Base-by-base conservation (phyloP, 2,888 invertebrate genomes). In the Caradrina kadenii region DNA sequence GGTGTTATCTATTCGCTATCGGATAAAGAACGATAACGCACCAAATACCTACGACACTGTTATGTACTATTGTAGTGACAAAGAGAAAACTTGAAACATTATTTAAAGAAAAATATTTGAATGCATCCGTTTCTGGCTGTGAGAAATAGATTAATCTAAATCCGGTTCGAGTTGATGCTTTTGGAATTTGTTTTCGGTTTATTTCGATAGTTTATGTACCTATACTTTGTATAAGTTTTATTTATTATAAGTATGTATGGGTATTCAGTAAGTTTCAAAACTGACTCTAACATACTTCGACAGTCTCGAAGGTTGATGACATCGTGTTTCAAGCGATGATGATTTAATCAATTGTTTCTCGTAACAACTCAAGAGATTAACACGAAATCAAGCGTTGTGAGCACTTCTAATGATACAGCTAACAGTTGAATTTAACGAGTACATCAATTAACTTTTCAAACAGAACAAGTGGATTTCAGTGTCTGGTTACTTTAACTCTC, bases 1-100 rank as follows among this genome's bases (percentile, higher is more conserved):
- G 78, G 77, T 86, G 79, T 82, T 87, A 85, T 87, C 86, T 82
- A 66, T 55, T 45, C 42, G 69, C 61, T 82, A 82, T 80, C 87
- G 73, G 81, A 82, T 83, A 81, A 78, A 79, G 75, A 17, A 78
- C 79, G 89, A 87, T 88, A 89, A 85, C 69, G 73, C 73, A 70
- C 76, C 74, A 66, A 66, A 49, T 54, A 35, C 54, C 74, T 53
- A 66, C 66, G 39, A 73, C 64, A 70, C 45, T 68, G 63, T 77
- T 49, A 63, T 60, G 49, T 56, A 61, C 60, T 22, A 35, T 48
- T 50, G 42, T 22, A 67, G 60, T 31, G 31, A 39, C 52, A 64
- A 52, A 54, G 11, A 49, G 31, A 68, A 69, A 55, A 66, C 39
- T 22, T 54, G 19, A 26, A 26, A 69, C 31, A 63, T 61, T 39